Percentiles rank a stretch among this genome's conserved stretches.
phyloP scores from a whole-genome alignment of 2,888 invertebrate species.

The Stegana nigrithorax region DNA sequence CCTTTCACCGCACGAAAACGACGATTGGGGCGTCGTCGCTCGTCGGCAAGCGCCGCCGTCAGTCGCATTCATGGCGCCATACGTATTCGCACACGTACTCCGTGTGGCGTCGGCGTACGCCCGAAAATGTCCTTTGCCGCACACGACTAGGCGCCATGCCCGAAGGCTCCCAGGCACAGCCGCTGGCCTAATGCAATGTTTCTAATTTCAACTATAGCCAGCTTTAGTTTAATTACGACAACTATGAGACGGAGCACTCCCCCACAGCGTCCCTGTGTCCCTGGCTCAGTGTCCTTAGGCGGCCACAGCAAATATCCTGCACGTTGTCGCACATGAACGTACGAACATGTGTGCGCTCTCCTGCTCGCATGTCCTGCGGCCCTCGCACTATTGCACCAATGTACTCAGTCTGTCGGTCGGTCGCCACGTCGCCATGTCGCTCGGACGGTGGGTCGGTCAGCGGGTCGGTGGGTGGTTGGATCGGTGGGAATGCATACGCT shows the following conservation, averaged over 20 bases:
- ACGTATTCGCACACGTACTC: background rate
- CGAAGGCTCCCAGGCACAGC: too few species aligned
- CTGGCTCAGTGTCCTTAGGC: background rate
- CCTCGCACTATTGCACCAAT: too few species aligned
- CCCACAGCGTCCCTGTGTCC: slow-evolving; percentile 31
- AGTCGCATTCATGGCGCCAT: background rate
- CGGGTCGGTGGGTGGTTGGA: too few species aligned
- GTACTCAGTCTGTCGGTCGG: too few species aligned
- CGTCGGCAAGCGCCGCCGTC: slow-evolving; percentile 20
- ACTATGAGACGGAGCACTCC: slow-evolving; percentile 51
- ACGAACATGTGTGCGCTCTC: too few species aligned
- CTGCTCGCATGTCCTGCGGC: background rate
- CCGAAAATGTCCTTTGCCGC: too few species aligned
- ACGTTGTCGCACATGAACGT: too few species aligned
- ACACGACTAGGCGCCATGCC: too few species aligned
- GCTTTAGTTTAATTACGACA: slow-evolving; percentile 61
- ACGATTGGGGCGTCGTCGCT: slow-evolving; percentile 57
- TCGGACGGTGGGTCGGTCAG: too few species aligned
- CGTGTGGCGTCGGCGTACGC: background rate
- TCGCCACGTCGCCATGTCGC: too few species aligned
- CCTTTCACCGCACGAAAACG: slow-evolving; percentile 55
- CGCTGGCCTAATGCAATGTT: slow-evolving; percentile 34
- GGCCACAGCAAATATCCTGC: background rate
- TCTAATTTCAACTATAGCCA: slow-evolving; percentile 58
- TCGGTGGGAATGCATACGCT: slow-evolving; percentile 5